phyloP scores from a whole-genome alignment of 2,888 invertebrate genomes.

The Pammene aurita region DNA sequence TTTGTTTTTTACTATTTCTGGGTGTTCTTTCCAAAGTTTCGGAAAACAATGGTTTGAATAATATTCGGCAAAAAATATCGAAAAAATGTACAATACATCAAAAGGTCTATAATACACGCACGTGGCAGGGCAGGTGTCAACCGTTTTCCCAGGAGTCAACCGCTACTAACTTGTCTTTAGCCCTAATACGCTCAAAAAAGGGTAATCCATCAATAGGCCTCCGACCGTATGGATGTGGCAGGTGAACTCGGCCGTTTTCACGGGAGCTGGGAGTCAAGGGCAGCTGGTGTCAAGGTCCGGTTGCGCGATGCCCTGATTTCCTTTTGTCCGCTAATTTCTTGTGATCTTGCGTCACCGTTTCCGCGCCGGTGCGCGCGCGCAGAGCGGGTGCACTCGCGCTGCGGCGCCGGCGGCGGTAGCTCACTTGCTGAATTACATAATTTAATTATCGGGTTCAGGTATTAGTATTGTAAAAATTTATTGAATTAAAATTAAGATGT shows the following conservation, averaged over 20 bases:
- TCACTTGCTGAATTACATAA: not conserved
- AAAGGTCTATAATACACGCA: no score
- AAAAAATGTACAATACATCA: no score
- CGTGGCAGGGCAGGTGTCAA: no score
- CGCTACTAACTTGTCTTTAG: no score
- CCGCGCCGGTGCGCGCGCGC: slow-evolving; percentile 62
- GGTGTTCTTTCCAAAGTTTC: no score
- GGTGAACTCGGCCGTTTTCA: slow-evolving; percentile 61
- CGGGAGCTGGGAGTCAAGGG: slow-evolving; percentile 78
- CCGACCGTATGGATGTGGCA: not conserved
- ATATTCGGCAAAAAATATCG: no score
- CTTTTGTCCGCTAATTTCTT: slow-evolving; percentile 71
- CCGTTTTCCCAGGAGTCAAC: no score
- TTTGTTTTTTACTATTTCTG: no score
- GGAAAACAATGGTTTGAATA: no score
- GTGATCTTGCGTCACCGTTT: slow-evolving; percentile 74
- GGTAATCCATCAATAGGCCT: no score
- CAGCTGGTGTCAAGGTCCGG: slow-evolving; percentile 72
- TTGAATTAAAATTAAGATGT: not conserved
- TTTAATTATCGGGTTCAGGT: not conserved
- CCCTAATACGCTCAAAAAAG: no score
- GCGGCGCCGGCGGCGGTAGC: slow-evolving; percentile 20
- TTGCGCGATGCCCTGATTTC: slow-evolving; percentile 73
- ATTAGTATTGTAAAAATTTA: not conserved
- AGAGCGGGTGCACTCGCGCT: slow-evolving; percentile 45